Evolutionary conservation across 35 echinoderm and acorn worm genomes (phyloP), one percentile per base, ranked within the genome.

Genomic region (Apostichopus japonicus): DNA sequence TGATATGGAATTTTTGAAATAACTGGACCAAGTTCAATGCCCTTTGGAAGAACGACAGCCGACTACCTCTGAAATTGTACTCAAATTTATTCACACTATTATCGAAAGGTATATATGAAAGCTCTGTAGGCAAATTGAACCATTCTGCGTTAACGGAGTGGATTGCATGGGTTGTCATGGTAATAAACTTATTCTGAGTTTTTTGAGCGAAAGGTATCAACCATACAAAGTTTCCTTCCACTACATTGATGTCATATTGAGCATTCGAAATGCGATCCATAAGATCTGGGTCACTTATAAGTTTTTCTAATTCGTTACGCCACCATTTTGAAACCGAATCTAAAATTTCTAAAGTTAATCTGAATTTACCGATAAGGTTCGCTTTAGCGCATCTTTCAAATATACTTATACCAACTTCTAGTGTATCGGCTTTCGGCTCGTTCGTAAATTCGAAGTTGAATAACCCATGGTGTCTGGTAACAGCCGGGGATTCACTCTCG

Each of bases 171-270:
- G 79, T 83, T 10, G 79, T 83, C 79, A 83, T 83, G 79, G 79
- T 83, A 54, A 83, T 52, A 54, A 83, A 83, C 3, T 83, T 54
- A 16, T 44, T 17, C 19, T 83, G 79, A 21, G 14, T 24, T 55
- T 55, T 83, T 54, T 83, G 79, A 4, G 51, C 51, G 19, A 83
- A 83, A 5, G 79, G 79, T 14, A 83, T 44, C 79, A 83, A 55
- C 79, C 79, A 83, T 17, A 83, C 79, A 83, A 83, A 83, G 54
- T 83, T 83, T 11, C 79, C 79, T 83, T 83, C 79, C 17, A 83
- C 44, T 5, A 83, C 54, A 8, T n/a, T 54, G 5, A 83, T 4
- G 51, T 83, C 79, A 54, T 83, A 83, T 17, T 24, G 14, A 16
- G 79, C 79, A 4, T 33, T 19, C 44, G 24, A 33, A 6, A 83